Evolutionary conservation across 2,113 vertebrate genomes (phyloP), one percentile per base, ranked within the genome.

Genomic region (Epinephelus moara): DNA sequence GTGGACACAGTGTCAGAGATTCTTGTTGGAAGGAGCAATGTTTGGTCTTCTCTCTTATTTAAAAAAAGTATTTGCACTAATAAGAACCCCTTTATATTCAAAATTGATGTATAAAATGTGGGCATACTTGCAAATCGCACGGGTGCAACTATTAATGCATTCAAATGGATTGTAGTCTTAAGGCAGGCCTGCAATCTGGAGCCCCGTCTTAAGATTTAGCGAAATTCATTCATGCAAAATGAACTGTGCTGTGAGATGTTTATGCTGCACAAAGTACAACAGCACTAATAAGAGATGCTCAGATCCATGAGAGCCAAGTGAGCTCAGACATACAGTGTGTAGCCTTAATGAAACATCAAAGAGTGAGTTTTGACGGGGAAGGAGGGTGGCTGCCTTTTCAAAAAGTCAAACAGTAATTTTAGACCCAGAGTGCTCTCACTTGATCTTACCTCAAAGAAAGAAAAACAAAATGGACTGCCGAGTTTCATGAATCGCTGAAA

Each of bases 301-400:
- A 55, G 60, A 52, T 68, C 61, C 6, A 42, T 2, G 12, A 53
- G 25, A 61, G 47, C 40, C 45, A 21, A 45, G 18, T 23, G 52
- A 71, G 70, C 42, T 19, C 45, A 33, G 63, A 19, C 30, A 47
- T 21, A n/a, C 49, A 25, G 21, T 12, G 14, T 21, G 47, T 2
- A 23, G 73, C n/a, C n/a, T 42, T 56, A 66, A 69, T 56, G 50
- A 27, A 55, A 76, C 61, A 55, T 71, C 64, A 75, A 80, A 68
- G 53, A 67, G 30, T 3, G 21, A 42, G 42, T 4, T 27, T 27
- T 60, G 70, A 71, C 45, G 19, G 4, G 57, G 27, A 70, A 53
- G 30, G 18, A 37, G 33, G 45, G 30, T 15, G 11, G 50, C 4
- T 27, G 33, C 19, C 59, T 66, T 59, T 61, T 47, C 15, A 42